Conservation (phyloP, 92 coral and sea anemone genomes). For the Umimayanthus kanabou region DNA sequence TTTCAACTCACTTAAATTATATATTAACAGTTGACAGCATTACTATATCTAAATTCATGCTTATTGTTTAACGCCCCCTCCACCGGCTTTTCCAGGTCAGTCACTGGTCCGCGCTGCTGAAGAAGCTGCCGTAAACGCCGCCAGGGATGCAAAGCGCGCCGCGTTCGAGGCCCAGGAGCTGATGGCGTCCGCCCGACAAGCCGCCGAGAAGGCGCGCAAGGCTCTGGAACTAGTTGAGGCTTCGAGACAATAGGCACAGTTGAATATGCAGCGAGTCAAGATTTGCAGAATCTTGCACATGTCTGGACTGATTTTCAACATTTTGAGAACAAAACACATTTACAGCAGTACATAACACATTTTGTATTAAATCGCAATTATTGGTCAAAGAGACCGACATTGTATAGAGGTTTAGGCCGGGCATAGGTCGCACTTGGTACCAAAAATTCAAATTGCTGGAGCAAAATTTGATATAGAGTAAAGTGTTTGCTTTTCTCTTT, state of each 20-base stretch:
- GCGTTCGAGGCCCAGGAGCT: constrained; percentile 73
- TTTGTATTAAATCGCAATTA: too few species aligned
- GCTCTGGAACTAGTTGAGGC: constrained; percentile 68
- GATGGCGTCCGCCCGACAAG: constrained; percentile 69
- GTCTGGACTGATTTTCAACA: too few species aligned
- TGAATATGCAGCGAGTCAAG: background rate
- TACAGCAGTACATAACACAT: background rate
- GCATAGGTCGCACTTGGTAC: too few species aligned
- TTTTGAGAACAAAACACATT: background rate
- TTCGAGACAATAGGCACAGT: background rate
- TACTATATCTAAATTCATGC: too few species aligned
- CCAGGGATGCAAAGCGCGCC: constrained; percentile 84
- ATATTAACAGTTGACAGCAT: too few species aligned
- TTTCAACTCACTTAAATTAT: too few species aligned
- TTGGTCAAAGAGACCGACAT: too few species aligned
- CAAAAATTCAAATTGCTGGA: too few species aligned
- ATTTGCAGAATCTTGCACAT: background rate
- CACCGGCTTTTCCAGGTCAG: constrained; percentile 24
- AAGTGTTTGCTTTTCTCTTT: too few species aligned
- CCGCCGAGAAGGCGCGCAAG: constrained; percentile 72
- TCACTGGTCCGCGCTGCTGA: constrained; percentile 80
- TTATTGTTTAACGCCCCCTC: too few species aligned
- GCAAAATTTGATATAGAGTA: too few species aligned
- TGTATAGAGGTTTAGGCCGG: too few species aligned
- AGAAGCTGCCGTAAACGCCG: constrained; percentile 85